phyloP scores from a whole-genome alignment of 2,888 invertebrate species.

The Tenthredo distinguenda region DNA sequence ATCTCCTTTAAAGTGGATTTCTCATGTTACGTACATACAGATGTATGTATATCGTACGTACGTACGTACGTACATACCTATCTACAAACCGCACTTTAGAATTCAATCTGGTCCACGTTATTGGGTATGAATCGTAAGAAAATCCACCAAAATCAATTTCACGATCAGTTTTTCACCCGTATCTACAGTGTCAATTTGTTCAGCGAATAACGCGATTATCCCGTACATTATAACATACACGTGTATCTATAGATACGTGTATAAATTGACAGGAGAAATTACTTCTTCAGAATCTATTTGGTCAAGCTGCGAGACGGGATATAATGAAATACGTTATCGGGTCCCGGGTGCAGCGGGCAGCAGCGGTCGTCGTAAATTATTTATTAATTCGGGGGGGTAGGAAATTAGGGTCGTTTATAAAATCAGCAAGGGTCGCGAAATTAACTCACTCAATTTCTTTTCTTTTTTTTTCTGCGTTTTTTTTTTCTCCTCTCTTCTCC shows the following conservation, averaged over 20 bases:
- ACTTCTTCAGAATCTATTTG: not conserved
- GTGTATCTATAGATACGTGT: not conserved
- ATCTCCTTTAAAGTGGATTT: not conserved
- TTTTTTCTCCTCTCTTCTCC: slow-evolving; percentile 38
- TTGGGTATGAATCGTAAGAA: not conserved
- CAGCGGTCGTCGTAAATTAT: slow-evolving; percentile 31
- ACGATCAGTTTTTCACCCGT: not conserved
- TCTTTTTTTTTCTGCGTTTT: slow-evolving; percentile 55
- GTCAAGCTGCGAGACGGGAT: not conserved
- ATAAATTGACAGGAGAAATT: not conserved
- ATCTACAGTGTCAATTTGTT: slow-evolving; percentile 1
- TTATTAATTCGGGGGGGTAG: not conserved
- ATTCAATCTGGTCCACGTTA: not conserved
- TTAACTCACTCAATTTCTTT: not conserved
- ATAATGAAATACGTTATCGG: not conserved
- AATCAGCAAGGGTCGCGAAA: slow-evolving; percentile 1
- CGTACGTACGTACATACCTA: not conserved
- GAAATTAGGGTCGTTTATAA: not conserved
- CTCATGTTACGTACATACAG: not conserved
- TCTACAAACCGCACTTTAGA: too few relatives aligned
- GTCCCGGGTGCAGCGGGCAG: slow-evolving; percentile 40
- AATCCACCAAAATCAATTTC: not conserved
- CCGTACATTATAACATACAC: not conserved
- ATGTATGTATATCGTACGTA: not conserved
- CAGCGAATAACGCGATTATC: not conserved